Evolutionary conservation across 2,113 vertebrate species (phyloP), one percentile per base, ranked within the genome.

Genomic region (Sander vitreus): DNA sequence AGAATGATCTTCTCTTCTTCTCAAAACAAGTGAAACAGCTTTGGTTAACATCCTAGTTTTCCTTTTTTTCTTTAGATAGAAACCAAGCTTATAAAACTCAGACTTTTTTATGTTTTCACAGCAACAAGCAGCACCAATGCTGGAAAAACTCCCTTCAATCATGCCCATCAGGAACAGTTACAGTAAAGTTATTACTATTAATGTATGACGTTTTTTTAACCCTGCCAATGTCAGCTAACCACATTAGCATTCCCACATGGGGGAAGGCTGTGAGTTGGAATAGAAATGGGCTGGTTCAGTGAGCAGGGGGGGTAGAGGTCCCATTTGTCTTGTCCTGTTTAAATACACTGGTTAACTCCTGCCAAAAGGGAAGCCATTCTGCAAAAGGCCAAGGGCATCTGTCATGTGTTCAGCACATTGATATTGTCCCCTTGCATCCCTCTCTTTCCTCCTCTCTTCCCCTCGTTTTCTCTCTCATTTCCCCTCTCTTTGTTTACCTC

Each of bases 331-430:
- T 93, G 89, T 94, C 89, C 93, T 91, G 92, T 92, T 94, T 93
- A 94, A 94, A 94, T 92, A 94, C 92, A 93, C 89, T 90, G 88
- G 92, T 93, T 92, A 94, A 93, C 91, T 93, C 87, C 89, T 93
- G 93, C 92, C 91, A 93, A 91, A 91, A 90, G 91, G 86, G 85
- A 90, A 75, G 86, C 90, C 90, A 91, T 93, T 91, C 92, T 90
- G 91, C 87, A 90, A 93, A 94, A 94, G 92, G 91, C 92, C 93
- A 93, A 95, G 92, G 93, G 91, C 91, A 92, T 95, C 93, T 91
- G 92, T 93, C 94, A 95, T 90, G 91, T 92, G 88, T 88, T 85
- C 87, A 80, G 89, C 92, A 87, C 91, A 86, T 50, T 91, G 87
- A 91, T 87, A 89, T 89, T 81, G 87, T 89, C 90, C 90, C 68